Base-by-base conservation (phyloP, 2,113 vertebrate species). In the Tychaedon coryphoeus region DNA sequence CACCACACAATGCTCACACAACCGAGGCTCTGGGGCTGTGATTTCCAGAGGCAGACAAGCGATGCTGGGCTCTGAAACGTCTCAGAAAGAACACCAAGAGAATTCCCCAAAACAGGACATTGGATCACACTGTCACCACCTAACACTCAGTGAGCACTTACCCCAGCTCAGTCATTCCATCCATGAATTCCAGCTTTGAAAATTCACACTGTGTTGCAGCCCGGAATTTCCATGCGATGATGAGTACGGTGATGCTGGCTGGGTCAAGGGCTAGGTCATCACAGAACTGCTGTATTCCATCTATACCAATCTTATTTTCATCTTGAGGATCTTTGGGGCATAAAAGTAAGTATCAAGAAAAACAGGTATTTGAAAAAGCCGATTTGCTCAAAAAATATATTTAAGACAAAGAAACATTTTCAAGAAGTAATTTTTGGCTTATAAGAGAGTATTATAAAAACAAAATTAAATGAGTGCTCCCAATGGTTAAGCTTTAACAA, bases 291-390 rank as follows among this genome's bases (percentile, higher is more conserved):
- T 99, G 98, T 70, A 98, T 98, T 38, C 98, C 98, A 96, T 99
- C 98, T 97, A 99, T 98, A 89, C 98, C 98, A 71, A 99, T 99
- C 97, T 99, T 99, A 93, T 98, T 98, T 97, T 99, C 98, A 97
- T 99, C 98, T 94, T 98, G 98, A 97, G 98, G 98, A 97, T 99
- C 98, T 99, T 98, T n/a, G 76, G 85, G 87, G 94, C 86, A 96
- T n/a, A 93, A 60, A 87, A 92, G 48, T 6, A 91, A 71, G 80
- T 10, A 78, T 81, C 29, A 92, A 86, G 74, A 94, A 67, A 88
- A 93, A 36, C 9, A 84, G 18, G 4, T 34, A 62, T 66, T 77
- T 82, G 31, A 75, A 93, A 86, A 60, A 78, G 45, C 13, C 25
- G 0, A 48, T 42, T 69, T 66, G 51, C 57, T 80, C 48, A 76